phyloP scores from a whole-genome alignment of 2,113 vertebrate species.

The Heterocephalus glaber region DNA sequence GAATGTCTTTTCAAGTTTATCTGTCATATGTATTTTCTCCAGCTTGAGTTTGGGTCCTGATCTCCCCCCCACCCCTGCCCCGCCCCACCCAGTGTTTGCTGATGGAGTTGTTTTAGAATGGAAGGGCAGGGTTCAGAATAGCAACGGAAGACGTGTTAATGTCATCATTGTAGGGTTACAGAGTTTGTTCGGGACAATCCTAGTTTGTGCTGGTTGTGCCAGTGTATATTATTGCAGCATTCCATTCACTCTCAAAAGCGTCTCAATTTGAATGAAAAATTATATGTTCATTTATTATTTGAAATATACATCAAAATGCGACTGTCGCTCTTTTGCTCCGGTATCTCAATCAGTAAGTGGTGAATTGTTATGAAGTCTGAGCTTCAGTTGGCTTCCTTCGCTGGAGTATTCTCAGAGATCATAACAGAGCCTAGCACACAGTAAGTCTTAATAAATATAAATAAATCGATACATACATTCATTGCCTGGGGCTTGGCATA shows the following conservation, averaged over 20 bases:
- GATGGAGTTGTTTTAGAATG: neutral
- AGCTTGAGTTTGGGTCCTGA: neutral
- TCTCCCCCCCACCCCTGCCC: neutral
- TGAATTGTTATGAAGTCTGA: neutral
- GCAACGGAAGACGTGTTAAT: neutral
- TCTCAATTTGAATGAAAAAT: neutral
- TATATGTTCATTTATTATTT: neutral
- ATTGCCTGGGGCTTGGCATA: slow-evolving; percentile 21
- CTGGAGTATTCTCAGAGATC: neutral
- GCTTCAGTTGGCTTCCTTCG: neutral
- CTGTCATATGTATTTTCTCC: neutral
- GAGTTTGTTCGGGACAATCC: neutral
- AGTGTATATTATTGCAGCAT: neutral
- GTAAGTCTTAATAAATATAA: slow-evolving; percentile 21
- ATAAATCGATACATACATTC: slow-evolving; percentile 1
- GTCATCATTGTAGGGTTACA: neutral
- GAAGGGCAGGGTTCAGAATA: neutral
- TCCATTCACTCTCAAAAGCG: neutral
- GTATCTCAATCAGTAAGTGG: neutral
- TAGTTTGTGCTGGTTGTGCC: neutral
- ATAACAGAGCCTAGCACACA: neutral
- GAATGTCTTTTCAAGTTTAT: neutral
- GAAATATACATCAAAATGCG: neutral
- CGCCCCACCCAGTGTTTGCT: neutral
- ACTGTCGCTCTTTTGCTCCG: neutral